Base-by-base conservation (phyloP, 1,140 invertebrate species). In the Harpegnathos saltator region DNA sequence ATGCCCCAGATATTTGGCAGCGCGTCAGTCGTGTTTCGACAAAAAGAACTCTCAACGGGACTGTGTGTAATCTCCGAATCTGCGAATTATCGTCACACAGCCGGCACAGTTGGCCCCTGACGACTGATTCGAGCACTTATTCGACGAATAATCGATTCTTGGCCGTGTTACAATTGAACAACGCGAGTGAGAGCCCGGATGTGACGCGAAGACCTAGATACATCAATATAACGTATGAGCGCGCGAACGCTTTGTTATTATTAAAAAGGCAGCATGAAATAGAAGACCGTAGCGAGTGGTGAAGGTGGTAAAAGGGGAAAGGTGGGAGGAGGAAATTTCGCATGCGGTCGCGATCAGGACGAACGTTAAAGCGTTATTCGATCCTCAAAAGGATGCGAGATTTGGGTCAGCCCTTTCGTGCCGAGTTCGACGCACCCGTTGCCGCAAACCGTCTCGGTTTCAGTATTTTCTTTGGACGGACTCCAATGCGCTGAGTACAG, bases 381-480 rank as follows among this genome's bases (percentile, higher is more conserved):
- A 82, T 89, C 71, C 59, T 75, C 29, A 50, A 72, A 77, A 86
- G 66, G 68, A 83, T 89, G 48, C 58, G 33, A 65, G 73, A 89
- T 89, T 78, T 68, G 44, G 88, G 88, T 89, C 88, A 81, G 69
- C 66, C 24, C 50, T 69, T 82, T 50, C 68, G 29, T 66, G 38
- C 50, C 66, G 50, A 52, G 61, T 59, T 58, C 72, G 48, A 62
- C 65, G 44, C 19, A 56, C 52, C 44, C 61, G n/a, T 33, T 78
- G 29, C 61, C 33, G 52, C 33, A 71, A 69, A 71, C 22, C 54
- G n/a, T 22, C 65, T 80, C 54, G 59, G 75, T 80, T 80, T 80
- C 65, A 80, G 52, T 33, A 3, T 69, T 78, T 69, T 58, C 65
- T 59, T 80, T 80, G 75, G 65, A 80, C 65, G 38, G 26, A 58